Evolutionary conservation across 2,797 vertebrate species (phyloP), one percentile per base, ranked within the genome.

Genomic region (Setipinna tenuifilis): DNA sequence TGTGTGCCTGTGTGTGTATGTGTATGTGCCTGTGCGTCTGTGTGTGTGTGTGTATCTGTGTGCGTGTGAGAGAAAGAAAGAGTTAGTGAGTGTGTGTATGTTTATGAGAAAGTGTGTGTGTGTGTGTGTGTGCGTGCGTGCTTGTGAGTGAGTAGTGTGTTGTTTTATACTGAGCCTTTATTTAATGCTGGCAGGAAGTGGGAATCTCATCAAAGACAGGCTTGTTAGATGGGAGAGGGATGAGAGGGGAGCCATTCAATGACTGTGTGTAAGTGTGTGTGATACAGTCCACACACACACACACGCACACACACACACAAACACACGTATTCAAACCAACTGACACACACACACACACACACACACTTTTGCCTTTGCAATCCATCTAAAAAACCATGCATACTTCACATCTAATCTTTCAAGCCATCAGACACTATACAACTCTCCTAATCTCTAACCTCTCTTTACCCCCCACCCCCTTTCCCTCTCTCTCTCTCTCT

Each of bases 141-240:
- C 14, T 35, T 19, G 71, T 44, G 58, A 19, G 35, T 10, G 71
- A 31, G 80, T 28, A 46, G 71, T 44, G 65, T 81, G 59, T 80
- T 71, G 78, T 83, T 82, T 85, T 82, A 83, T 68, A 85, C 83
- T 65, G 81, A 81, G 81, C 44, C 84, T 86, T 87, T 81, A 83
- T 86, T 80, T 81, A 83, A 83, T 86, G 83, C 87, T 87, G 84
- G 83, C 86, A 84, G 85, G 84, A 87, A 84, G 84, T 83, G 78
- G 46, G 61, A 48, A 11, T 83, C 87, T 87, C 85, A 89, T 89
- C 88, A 90, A 90, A 90, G 87, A 88, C 62, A 68, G 83, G 86
- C 87, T 90, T 90, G 88, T 90, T 85, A 65, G 81, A 81, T 85
- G 87, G 84, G 6, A 80, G 50, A 84, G 78, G 65, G 59, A 85